Percentiles rank a stretch among this genome's conserved stretches.
These are phyloP conservation scores for Pogonophryne albipinna DNA, from an alignment of 2,797 vertebrate species.

Conservation along the genomic window DNA sequence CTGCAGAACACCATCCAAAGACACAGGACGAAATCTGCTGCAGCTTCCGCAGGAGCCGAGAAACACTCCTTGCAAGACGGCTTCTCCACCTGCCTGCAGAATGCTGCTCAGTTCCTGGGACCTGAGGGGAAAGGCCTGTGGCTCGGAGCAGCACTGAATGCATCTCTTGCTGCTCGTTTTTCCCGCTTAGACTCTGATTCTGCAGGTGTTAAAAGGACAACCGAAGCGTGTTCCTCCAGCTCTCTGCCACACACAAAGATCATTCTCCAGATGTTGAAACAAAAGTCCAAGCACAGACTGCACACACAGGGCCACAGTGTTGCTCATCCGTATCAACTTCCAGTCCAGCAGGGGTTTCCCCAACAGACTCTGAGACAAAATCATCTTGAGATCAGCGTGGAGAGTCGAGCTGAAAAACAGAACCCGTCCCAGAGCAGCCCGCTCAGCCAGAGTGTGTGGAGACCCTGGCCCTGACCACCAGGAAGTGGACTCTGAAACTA, in stretches of 20 bases:
- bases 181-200: conserved; percentile 33
- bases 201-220: background rate
- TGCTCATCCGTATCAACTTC: background rate
- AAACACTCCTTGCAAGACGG: conserved; percentile 68
- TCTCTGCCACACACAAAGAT: conserved; percentile 47
- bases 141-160: conserved; percentile 51
- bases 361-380: conserved; percentile 37
- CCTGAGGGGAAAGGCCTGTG: conserved; percentile 59
- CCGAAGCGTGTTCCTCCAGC: conserved; percentile 1
- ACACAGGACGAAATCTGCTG: background rate
- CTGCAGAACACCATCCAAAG: conserved; percentile 70
- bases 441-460: conserved; percentile 72
- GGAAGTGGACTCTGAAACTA: background rate
- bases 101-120: conserved; percentile 74
- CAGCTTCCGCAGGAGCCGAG: background rate
- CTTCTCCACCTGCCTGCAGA: conserved; percentile 76
- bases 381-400: conserved; percentile 9
- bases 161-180: conserved; percentile 33
- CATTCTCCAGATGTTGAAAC: conserved; percentile 56
- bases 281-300: conserved; percentile 42
- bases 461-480: conserved; percentile 79
- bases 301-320: background rate
- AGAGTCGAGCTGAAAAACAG: conserved; percentile 15
- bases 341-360: conserved; percentile 20
- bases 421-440: conserved; percentile 36